Base-by-base conservation (phyloP, 2,797 vertebrate genomes). In the Sciurus carolinensis region DNA sequence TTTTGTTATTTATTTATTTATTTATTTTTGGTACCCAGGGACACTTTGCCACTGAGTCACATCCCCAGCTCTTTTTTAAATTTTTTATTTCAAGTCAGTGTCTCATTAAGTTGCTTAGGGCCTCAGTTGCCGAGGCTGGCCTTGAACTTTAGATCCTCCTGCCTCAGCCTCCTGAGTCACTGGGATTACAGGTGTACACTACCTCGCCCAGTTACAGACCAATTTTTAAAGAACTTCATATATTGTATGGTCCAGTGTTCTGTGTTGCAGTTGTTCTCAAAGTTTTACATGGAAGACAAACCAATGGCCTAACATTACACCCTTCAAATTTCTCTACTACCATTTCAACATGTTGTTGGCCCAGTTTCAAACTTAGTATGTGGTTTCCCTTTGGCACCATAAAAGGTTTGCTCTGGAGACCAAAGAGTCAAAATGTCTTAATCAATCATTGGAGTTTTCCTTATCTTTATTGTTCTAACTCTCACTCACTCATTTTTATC, bases 341-440 rank as follows among this genome's bases (percentile, higher is more conserved):
- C 71, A 39, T 80, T 96, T 87, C 66, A 80, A 93, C 73, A 97
- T 47, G 57, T 30, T 81, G 42, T 76, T 94, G 91, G 95, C 95
- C 76, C 24, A 15, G 18, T 59, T 92, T 96, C 96, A 96, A 50
- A 59, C 73, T 28, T 10, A 24, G 28, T 79, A 64, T 24, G 7
- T 4, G 7, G 67, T 94, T 96, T 92, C 75, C 80, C 62, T 77
- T 54, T 66, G 59, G 69, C n/a, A 54, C 71, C 80, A 22, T 50
- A 80, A 75, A 62, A 91, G 90, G 59, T 87, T 80, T 95, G 64
- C 44, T 84, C 90, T 81, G 54, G 86, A 33, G 92, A 52, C 59
- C 90, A 69, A 86, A 80, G 94, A 86, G 30, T 66, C 59, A 73
- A 93, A 95, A 89, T 62, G 20, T 57, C 84, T 90, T 79, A 17